Percentiles rank a stretch among this genome's conserved stretches.
Evolutionary conservation across 1,140 invertebrate species (phyloP).

Genomic region (Pogonomyrmex californicus): DNA sequence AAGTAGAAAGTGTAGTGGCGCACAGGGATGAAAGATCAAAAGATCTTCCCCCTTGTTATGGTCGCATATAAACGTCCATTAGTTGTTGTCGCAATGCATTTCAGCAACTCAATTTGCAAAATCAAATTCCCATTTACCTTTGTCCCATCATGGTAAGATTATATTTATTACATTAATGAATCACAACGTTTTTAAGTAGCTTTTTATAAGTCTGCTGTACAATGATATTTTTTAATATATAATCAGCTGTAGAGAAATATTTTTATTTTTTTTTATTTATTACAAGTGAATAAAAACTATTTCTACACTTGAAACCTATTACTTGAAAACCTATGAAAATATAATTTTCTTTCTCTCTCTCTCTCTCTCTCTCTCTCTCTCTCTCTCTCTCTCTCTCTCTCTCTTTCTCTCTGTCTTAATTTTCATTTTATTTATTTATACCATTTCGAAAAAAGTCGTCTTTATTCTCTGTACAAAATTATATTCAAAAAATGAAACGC

Average conservation of each 20-base stretch:
- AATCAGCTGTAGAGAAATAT: not conserved
- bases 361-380: no score
- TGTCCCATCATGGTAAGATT: not conserved
- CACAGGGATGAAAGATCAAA: conserved; percentile 73
- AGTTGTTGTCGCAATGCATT: conserved; percentile 48
- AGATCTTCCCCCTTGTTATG: conserved; percentile 67
- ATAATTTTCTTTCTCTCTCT: no score
- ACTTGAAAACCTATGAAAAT: not conserved
- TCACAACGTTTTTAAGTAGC: not conserved
- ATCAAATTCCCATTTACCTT: conserved; percentile 60
- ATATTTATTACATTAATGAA: not conserved
- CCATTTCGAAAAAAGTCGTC: not conserved
- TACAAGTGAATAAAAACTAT: no score
- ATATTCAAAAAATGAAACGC: not conserved
- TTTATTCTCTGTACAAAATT: not conserved
- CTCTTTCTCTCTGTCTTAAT: not conserved
- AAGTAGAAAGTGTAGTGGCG: conserved; percentile 58
- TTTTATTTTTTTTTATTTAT: no score
- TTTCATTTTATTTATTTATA: not conserved
- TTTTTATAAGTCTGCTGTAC: not conserved
- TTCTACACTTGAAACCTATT: not conserved
- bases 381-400: no score
- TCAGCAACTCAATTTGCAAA: conserved; percentile 67
- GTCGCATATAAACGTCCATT: conserved; percentile 71
- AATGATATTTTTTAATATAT: not conserved